A percentile compares a stretch with the other conserved stretches of the same genome.
These are phyloP conservation scores for Rhombomys opimus DNA, from an alignment of 2,113 vertebrate species.

Conservation along the genomic window DNA sequence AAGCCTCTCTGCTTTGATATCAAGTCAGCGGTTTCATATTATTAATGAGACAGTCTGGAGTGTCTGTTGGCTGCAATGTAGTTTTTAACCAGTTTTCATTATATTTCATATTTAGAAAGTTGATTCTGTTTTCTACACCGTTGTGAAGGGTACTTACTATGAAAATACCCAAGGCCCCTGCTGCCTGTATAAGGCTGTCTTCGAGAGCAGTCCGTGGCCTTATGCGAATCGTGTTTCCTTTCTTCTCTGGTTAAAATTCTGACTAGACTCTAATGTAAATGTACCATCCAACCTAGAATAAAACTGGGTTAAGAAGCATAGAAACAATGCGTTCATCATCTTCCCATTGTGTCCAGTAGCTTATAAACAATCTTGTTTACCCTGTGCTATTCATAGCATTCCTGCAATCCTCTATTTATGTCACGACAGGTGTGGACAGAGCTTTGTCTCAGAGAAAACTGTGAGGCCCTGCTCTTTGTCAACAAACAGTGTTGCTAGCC, in stretches of 20 bases:
- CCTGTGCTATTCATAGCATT: not conserved
- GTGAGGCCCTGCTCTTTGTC: not conserved
- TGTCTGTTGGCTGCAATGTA: not conserved
- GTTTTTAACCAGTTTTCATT: slow-evolving; percentile 32
- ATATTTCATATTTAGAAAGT: not conserved
- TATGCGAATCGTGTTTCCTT: not conserved
- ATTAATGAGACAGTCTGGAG: slow-evolving; percentile 25
- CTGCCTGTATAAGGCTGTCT: not conserved
- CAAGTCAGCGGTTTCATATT: slow-evolving; percentile 44
- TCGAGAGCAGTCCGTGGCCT: not conserved
- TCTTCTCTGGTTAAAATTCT: slow-evolving; percentile 44
- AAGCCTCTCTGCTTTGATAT: not conserved
- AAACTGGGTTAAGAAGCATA: not conserved
- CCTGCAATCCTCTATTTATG: not conserved
- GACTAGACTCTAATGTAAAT: not conserved
- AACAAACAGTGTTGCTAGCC: not conserved
- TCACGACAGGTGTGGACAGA: not conserved
- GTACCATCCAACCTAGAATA: not conserved
- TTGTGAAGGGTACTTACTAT: not conserved
- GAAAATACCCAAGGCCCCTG: not conserved
- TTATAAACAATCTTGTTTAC: not conserved
- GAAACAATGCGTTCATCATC: not conserved
- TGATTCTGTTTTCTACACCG: not conserved
- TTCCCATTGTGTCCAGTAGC: not conserved
- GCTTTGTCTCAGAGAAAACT: slow-evolving; percentile 7